Evolutionary conservation across 2,797 vertebrate genomes (phyloP), one percentile per base, ranked within the genome.

Genomic region (Enteromius treurensis): DNA sequence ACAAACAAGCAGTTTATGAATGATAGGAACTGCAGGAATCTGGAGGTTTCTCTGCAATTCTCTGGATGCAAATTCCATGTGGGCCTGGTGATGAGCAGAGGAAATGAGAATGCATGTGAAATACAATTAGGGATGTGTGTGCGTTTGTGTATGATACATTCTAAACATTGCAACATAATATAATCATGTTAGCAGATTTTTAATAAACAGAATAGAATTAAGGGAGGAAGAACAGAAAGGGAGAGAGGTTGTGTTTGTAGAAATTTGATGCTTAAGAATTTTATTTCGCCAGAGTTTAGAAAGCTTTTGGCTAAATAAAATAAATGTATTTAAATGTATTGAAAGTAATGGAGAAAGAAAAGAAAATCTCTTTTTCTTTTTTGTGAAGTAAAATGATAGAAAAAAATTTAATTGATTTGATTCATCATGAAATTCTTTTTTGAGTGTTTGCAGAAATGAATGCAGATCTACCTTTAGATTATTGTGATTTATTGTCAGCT

Each of bases 41-140:
- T 40, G 13, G 32, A 37, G 29, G 10, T 37, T 75, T 55, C 51
- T 34, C 19, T 53, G 49, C 32, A 37, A 40, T 40, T 58, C 53
- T 40, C 51, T 40, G 6, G 34, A n/a, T 40, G 73, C 7, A 58
- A 40, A 76, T 58, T 55, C 34, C 34, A 40, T 17, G 51, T 23
- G 51, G 64, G 64, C 17, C 37, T 80, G n/a, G 19, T 47, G 42
- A 81, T 74, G 80, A 74, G 21, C 42, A 14, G 69, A 73, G 55
- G 4, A 37, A 81, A 74, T 74, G 21, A 71, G 21, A 81, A 74
- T 26, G 58, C 29, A 13, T 73, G 53, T 71, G 69, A 74, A 73
- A 73, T 74, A 19, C 55, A 74, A n/a, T 23, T 64, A 45, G 23
- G 37, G 14, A 23, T 64, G 40, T 14, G 26, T 47, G 14, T 62